Evolutionary conservation across 1,140 invertebrate species (phyloP).

Genomic region (Pseudomyrmex cubaensis): DNA sequence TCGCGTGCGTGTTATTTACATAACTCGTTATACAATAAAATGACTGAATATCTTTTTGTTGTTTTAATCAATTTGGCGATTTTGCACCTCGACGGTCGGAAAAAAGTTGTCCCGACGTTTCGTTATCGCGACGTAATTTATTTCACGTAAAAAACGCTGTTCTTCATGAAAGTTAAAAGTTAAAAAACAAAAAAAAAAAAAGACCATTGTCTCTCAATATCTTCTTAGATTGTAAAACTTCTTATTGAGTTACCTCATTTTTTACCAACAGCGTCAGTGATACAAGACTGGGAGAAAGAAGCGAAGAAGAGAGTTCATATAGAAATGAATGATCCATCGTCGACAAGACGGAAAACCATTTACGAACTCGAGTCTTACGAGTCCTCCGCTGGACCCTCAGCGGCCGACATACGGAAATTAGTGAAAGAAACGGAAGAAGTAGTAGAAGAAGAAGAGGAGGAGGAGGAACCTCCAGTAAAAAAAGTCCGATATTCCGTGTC

Average conservation of each 20-base stretch:
- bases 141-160: conserved; percentile 3
- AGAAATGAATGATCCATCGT: conserved; percentile 20
- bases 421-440: too few species aligned
- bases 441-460: neutral
- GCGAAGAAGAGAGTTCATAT: conserved; percentile 50
- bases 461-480: conserved; percentile 21
- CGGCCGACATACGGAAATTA: conserved; percentile 46
- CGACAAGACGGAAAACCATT: conserved; percentile 68
- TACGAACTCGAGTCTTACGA: conserved; percentile 67
- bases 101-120: neutral
- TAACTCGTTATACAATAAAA: neutral
- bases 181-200: too few species aligned
- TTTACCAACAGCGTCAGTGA: neutral
- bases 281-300: conserved; percentile 59
- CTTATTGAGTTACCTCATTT: neutral
- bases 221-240: neutral
- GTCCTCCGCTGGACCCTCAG: conserved; percentile 43
- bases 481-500: conserved; percentile 69
- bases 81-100: neutral
- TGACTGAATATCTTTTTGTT: neutral
- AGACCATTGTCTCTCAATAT: too few species aligned
- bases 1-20: conserved; percentile 10
- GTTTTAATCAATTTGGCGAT: conserved; percentile 1
- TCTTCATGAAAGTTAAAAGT: neutral
- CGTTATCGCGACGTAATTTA: neutral